Conservation (phyloP, 2,888 invertebrate species). For the Aphodius sticticus region DNA sequence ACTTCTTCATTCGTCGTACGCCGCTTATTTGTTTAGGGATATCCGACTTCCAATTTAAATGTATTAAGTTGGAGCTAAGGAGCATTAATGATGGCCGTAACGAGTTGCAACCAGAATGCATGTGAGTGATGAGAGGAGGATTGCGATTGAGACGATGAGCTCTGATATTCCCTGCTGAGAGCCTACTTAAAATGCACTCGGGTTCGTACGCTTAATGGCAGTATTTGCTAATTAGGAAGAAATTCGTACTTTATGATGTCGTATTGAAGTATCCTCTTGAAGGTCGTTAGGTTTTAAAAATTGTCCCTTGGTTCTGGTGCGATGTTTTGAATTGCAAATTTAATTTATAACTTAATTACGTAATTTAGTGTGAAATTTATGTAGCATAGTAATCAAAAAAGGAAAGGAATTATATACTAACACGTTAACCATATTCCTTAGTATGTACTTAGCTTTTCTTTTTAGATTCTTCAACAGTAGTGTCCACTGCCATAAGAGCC, state of each 20-base stretch:
- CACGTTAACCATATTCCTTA: too few relatives aligned
- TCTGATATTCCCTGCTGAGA: neutral
- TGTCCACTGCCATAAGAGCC: too few relatives aligned
- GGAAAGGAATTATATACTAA: too few relatives aligned
- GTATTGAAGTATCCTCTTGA: neutral
- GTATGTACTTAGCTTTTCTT: too few relatives aligned
- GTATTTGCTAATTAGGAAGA: constrained; percentile 15
- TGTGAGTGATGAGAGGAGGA: neutral
- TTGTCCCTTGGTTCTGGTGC: too few relatives aligned
- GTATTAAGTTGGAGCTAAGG: constrained; percentile 20
- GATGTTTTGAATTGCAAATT: too few relatives aligned
- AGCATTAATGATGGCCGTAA: constrained; percentile 10
- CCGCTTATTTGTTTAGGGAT: constrained; percentile 20
- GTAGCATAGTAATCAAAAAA: too few relatives aligned
- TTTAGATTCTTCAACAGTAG: too few relatives aligned
- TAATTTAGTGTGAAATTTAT: too few relatives aligned
- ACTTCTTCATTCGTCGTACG: neutral
- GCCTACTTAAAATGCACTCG: constrained; percentile 17
- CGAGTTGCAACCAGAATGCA: neutral
- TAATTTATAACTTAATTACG: too few relatives aligned
- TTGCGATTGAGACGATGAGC: neutral
- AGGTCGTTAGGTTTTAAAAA: neutral
- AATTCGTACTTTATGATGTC: constrained; percentile 6
- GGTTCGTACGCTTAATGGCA: constrained; percentile 4
- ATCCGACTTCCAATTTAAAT: constrained; percentile 23